Base-by-base conservation (phyloP, 1,140 invertebrate species). In the Gryllus bimaculatus region DNA sequence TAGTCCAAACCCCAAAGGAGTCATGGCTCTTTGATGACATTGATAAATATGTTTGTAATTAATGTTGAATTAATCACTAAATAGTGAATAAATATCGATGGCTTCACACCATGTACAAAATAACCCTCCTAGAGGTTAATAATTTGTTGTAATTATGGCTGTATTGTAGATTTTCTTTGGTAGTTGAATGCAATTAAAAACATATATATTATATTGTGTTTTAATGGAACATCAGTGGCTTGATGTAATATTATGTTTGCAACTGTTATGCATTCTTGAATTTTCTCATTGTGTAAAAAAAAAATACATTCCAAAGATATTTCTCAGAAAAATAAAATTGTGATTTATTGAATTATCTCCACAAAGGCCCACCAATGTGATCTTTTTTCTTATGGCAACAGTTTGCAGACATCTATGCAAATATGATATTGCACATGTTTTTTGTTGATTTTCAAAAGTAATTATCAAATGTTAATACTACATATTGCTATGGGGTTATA, bases 251-350 rank as follows among this genome's bases (percentile, higher is more conserved):
- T 66, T 66, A 66, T 66, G 54, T 66, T 66, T 66, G 54, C 54
- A 66, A 66, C 54, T 66, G 54, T 66, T 13, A 18, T 48, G 76
- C 76, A 77, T 77, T 77, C 76, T 77, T 39, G 26, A 5, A 39
- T 39, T 39, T 49, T 49, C 8, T n/a, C 48, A 77, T 48, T 48
- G 47, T 77, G 12, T 77, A 48, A 20, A 21, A 20, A 20, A 21
- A 20, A 77, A 49, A 18, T 47, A 77, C 76, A 77, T 77, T 77
- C 76, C 76, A 77, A 77, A 77, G 76, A 48, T 20, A 77, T 48
- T 77, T 77, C 47, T 54, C 20, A 47, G 18, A 66, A 66, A 18
- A 66, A 18, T 10, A 66, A 66, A 18, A 66, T 10, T 10, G 54
- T 66, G 54, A 66, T 66, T 39, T 7, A 66, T 66, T 66, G 10